These are phyloP conservation scores for Microctonus brassicae DNA, from an alignment of 2,888 invertebrate species.

Conservation along the genomic window DNA sequence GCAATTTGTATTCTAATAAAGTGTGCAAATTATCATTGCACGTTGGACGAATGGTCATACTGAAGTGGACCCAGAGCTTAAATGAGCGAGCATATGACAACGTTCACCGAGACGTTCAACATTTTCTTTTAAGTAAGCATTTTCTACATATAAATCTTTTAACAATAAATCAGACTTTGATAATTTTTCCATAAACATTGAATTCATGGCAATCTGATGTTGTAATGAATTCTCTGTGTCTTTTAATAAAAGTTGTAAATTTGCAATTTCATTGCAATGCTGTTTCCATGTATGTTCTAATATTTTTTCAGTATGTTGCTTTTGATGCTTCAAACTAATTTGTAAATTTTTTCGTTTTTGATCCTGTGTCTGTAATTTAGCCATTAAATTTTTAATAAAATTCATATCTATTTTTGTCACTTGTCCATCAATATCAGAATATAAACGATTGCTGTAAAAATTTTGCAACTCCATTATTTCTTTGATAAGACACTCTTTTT, in stretches of 20 bases:
- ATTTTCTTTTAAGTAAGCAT: constrained; percentile 81
- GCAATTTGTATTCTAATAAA: background rate
- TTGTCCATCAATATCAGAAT: constrained; percentile 23
- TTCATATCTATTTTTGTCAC: constrained; percentile 42
- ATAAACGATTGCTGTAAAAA: constrained; percentile 42
- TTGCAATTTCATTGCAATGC: constrained; percentile 72
- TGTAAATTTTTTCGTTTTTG: constrained; percentile 76
- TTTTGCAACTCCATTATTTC: constrained; percentile 57
- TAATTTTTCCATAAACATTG: constrained; percentile 77
- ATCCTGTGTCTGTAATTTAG: constrained; percentile 72
- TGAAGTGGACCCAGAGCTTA: constrained; percentile 66
- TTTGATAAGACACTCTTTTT: constrained; percentile 56
- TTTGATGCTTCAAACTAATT: constrained; percentile 75
- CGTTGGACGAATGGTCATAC: constrained; percentile 56
- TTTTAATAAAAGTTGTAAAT: constrained; percentile 72
- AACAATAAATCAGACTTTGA: constrained; percentile 82
- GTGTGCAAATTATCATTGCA: background rate
- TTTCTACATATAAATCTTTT: constrained; percentile 88
- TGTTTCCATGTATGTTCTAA: constrained; percentile 72
- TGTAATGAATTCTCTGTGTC: constrained; percentile 73
- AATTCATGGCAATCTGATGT: constrained; percentile 71
- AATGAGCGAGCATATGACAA: constrained; percentile 71
- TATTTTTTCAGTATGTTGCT: constrained; percentile 75
- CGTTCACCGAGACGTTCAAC: constrained; percentile 74
- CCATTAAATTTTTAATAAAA: constrained; percentile 52